Conservation (phyloP, 2,888 invertebrate genomes). For the Protophormia terraenovae region DNA sequence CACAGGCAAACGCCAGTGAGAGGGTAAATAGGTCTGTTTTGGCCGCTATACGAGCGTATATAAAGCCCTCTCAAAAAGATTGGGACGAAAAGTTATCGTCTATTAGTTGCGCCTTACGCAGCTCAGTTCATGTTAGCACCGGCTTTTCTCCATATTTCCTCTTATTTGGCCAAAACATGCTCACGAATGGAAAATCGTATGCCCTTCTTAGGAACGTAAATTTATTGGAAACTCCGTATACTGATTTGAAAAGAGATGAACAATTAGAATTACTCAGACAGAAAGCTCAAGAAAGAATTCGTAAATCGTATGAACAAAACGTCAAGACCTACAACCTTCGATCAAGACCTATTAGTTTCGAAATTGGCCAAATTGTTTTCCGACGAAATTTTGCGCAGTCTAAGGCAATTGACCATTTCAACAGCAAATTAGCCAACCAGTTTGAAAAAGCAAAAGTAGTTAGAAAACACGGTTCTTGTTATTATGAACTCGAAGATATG, state of each 20-base stretch:
- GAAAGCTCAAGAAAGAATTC: neutral
- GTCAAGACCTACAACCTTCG: constrained; percentile 4
- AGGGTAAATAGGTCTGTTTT: constrained; percentile 9
- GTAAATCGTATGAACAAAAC: neutral
- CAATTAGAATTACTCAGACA: neutral
- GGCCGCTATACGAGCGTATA: neutral
- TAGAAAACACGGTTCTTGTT: constrained; percentile 2
- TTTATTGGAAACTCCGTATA: neutral
- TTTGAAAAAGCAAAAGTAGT: constrained; percentile 18
- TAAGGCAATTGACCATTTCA: constrained; percentile 8
- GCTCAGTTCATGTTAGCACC: constrained; percentile 17
- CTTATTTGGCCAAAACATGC: constrained; percentile 30
- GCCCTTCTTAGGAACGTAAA: neutral
- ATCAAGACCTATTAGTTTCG: neutral
- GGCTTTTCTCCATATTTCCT: constrained; percentile 27
- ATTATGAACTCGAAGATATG: constrained; percentile 21
- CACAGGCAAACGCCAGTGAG: neutral
- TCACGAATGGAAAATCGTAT: neutral
- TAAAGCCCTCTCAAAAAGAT: neutral
- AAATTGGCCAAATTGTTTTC: constrained; percentile 24
- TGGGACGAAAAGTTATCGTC: neutral
- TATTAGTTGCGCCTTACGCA: constrained; percentile 7
- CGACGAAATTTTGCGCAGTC: constrained; percentile 24
- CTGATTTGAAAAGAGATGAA: neutral
- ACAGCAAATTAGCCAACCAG: neutral